A percentile compares a stretch with the other conserved stretches of the same genome.
Conservation (phyloP, 2,797 vertebrate species). For the Sebastes trivittatus region DNA sequence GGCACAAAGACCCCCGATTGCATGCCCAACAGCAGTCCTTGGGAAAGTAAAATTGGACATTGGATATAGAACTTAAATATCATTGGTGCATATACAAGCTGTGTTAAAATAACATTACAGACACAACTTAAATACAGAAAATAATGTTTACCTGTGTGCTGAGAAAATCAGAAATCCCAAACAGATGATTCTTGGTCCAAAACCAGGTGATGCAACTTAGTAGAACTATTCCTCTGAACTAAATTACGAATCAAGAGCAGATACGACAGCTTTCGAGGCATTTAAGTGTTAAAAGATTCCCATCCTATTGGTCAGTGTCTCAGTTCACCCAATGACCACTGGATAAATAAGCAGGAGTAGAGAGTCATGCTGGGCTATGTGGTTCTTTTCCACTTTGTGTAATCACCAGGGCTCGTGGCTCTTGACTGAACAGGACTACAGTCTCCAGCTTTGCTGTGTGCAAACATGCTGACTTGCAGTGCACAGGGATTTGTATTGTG, state of each 20-base stretch:
- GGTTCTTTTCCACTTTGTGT: constrained; percentile 54
- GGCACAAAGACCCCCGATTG: constrained; percentile 51
- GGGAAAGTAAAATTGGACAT: constrained; percentile 8
- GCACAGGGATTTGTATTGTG: constrained; percentile 81
- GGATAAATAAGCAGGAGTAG: constrained; percentile 46
- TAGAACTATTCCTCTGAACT: constrained; percentile 22
- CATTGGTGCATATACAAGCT: neutral
- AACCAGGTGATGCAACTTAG: constrained; percentile 23
- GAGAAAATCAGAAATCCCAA: constrained; percentile 39
- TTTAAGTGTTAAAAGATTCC: constrained; percentile 60
- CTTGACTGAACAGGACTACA: constrained; percentile 64
- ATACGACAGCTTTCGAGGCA: constrained; percentile 43
- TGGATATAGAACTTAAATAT: neutral
- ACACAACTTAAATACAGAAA: neutral
- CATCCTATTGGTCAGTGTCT: constrained; percentile 38
- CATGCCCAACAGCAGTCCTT: constrained; percentile 66
- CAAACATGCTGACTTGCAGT: constrained; percentile 82
- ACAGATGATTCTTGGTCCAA: constrained; percentile 39
- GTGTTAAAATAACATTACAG: neutral
- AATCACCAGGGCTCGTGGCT: constrained; percentile 40
- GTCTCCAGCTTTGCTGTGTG: constrained; percentile 64
- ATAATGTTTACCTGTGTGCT: constrained; percentile 49
- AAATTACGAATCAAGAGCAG: constrained; percentile 13
- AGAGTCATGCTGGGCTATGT: constrained; percentile 67
- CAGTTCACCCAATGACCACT: constrained; percentile 56